Percentiles rank a stretch among this genome's conserved stretches.
These are phyloP conservation scores for Argya squamiceps DNA, from an alignment of 2,797 vertebrate genomes.

Conservation along the genomic window DNA sequence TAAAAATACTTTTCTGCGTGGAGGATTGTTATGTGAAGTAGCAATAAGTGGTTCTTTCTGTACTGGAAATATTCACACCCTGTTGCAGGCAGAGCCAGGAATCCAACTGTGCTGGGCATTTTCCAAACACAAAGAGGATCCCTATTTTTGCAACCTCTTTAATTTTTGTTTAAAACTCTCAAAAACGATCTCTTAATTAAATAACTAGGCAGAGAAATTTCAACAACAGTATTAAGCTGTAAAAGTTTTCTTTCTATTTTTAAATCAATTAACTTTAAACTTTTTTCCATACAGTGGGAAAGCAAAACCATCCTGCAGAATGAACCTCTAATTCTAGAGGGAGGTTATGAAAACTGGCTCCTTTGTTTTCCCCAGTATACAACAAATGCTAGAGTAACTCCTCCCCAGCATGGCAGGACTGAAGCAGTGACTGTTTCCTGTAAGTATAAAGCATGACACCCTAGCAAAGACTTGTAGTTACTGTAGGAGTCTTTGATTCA, in stretches of 20 bases:
- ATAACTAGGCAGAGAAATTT: neutral
- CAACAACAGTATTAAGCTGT: neutral
- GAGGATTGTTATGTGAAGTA: neutral
- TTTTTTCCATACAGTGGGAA: constrained; percentile 87
- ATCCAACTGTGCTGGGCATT: neutral
- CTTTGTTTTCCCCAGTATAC: constrained; percentile 96
- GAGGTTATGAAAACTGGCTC: constrained; percentile 98
- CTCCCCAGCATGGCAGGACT: constrained; percentile 80
- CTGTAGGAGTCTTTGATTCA: neutral
- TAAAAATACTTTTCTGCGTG: neutral
- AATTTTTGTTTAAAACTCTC: neutral
- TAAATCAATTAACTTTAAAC: neutral
- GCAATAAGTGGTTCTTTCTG: neutral
- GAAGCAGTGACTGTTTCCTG: constrained; percentile 84
- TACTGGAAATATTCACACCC: neutral
- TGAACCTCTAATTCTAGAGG: constrained; percentile 93
- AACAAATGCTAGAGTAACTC: constrained; percentile 90
- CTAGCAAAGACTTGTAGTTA: neutral
- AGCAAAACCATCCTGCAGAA: constrained; percentile 88
- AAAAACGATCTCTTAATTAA: neutral
- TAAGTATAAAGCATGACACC: constrained; percentile 76
- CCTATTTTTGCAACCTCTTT: neutral
- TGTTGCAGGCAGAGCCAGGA: neutral
- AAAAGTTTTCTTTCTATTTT: neutral
- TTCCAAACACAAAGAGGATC: neutral